These are phyloP conservation scores for Protophormia terraenovae DNA, from an alignment of 2,888 invertebrate genomes.

Conservation along the genomic window DNA sequence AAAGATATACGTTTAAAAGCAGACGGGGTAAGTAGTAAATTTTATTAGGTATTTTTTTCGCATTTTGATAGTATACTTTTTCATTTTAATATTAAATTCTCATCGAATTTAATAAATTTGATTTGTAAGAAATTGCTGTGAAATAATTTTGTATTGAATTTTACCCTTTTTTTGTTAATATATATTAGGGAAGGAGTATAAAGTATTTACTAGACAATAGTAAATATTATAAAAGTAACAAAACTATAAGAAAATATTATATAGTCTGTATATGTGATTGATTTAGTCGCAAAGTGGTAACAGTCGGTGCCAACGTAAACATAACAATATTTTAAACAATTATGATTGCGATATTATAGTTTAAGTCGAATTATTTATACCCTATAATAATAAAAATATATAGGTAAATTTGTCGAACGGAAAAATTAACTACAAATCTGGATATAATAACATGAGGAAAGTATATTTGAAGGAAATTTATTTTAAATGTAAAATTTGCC, in stretches of 20 bases:
- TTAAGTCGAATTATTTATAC: not conserved
- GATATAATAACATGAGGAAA: no score
- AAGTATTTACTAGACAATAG: slow-evolving; percentile 9
- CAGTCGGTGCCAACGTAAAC: slow-evolving; percentile 78
- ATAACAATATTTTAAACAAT: slow-evolving; percentile 69
- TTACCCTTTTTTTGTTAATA: not conserved
- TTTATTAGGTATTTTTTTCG: not conserved
- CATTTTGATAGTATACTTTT: not conserved
- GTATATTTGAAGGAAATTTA: no score
- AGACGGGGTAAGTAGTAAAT: slow-evolving; percentile 89
- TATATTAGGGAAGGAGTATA: not conserved
- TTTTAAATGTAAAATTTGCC: no score
- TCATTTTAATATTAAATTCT: not conserved
- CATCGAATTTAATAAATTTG: not conserved
- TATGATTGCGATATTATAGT: not conserved
- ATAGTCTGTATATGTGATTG: slow-evolving; percentile 46
- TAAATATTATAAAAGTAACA: not conserved
- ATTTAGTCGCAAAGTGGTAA: slow-evolving; percentile 70
- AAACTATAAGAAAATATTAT: slow-evolving; percentile 30
- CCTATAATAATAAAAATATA: not conserved
- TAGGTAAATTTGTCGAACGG: no score
- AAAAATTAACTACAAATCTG: no score
- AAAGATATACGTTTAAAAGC: slow-evolving; percentile 93
- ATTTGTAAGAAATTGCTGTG: not conserved
- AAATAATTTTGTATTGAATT: slow-evolving; percentile 2